Conservation (phyloP, 2,113 vertebrate species). For the Scomber scombrus region DNA sequence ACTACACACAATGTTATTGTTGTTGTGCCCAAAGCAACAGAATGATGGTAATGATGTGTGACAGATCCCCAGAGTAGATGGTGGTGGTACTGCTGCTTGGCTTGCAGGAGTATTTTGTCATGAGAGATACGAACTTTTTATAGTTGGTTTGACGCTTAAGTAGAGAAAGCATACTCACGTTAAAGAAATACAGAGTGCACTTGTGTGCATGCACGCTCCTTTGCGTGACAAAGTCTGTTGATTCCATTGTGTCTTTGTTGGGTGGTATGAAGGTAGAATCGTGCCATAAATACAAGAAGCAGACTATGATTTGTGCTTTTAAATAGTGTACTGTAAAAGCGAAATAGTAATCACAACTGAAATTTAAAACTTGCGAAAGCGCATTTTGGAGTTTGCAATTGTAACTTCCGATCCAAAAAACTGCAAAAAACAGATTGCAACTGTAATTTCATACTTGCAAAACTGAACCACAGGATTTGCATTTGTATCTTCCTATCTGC, state of each 20-base stretch:
- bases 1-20: slow-evolving; percentile 55
- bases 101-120: slow-evolving; percentile 47
- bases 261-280: slow-evolving; percentile 9
- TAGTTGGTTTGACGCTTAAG: slow-evolving; percentile 27
- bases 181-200: slow-evolving; percentile 24
- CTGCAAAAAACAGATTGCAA: too few species aligned
- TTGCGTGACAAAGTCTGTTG: slow-evolving; percentile 45
- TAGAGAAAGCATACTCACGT: slow-evolving; percentile 33
- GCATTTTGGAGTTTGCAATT: too few species aligned
- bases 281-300: too few species aligned
- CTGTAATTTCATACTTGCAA: too few species aligned
- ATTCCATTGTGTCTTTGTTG: slow-evolving; percentile 23
- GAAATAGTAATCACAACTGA: too few species aligned
- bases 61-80: slow-evolving; percentile 72
- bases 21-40: slow-evolving; percentile 62
- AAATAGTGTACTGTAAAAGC: too few species aligned
- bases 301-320: too few species aligned
- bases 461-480: too few species aligned
- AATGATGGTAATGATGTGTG: slow-evolving; percentile 75
- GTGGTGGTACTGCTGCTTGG: slow-evolving; percentile 47
- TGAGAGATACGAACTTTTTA: slow-evolving; percentile 61
- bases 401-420: too few species aligned
- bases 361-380: too few species aligned
- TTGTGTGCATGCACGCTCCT: background rate
- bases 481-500: too few species aligned